Evolutionary conservation across 2,113 vertebrate species (phyloP).

Genomic region (Aythya baeri): DNA sequence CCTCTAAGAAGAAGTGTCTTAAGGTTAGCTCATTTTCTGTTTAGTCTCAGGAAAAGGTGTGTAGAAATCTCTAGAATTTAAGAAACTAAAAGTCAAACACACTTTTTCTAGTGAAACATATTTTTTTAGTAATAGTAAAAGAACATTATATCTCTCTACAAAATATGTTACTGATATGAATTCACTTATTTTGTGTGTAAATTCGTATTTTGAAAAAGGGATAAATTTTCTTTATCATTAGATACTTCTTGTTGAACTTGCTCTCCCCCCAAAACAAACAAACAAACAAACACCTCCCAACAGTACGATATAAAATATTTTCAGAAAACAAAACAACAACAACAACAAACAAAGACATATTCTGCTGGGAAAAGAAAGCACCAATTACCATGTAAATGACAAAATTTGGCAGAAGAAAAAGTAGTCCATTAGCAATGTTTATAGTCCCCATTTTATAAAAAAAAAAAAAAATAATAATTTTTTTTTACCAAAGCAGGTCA

Average conservation of each 20-base stretch:
- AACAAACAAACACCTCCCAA: not conserved
- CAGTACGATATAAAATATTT: not conserved
- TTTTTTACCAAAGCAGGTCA: not conserved
- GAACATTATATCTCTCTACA: not conserved
- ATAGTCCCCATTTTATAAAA: not conserved
- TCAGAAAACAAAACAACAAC: not conserved
- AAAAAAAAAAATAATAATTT: not conserved
- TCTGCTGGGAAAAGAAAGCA: not conserved
- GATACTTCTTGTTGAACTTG: not conserved
- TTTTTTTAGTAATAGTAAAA: not conserved
- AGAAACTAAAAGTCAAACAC: not conserved
- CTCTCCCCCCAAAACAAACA: not conserved
- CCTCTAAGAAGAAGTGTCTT: not conserved
- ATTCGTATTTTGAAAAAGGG: not conserved
- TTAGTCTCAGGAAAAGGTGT: not conserved
- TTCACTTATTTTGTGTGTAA: not conserved
- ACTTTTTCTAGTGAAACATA: not conserved
- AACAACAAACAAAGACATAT: not conserved
- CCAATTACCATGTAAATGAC: not conserved
- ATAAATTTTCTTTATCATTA: not conserved
- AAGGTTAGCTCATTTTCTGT: not conserved
- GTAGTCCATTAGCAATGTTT: not conserved
- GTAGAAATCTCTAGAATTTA: not conserved
- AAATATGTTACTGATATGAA: not conserved
- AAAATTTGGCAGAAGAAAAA: not conserved